phyloP scores from a whole-genome alignment of 2,888 invertebrate genomes.

The Listrodromus nycthemerus region DNA sequence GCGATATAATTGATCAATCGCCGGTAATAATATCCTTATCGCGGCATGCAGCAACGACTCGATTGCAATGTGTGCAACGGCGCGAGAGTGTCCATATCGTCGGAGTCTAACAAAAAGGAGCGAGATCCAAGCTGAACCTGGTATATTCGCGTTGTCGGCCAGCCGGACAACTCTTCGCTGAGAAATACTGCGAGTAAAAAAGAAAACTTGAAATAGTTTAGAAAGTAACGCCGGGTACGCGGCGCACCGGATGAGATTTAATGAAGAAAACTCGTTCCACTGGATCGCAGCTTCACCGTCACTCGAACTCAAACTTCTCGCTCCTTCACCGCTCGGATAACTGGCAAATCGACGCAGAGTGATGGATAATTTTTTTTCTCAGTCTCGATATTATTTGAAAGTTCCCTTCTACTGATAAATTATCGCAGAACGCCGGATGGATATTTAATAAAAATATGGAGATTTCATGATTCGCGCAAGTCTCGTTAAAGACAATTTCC shows the following conservation, averaged over 20 bases:
- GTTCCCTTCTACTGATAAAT: conserved; percentile 9
- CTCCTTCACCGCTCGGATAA: neutral
- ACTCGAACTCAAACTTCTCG: conserved; percentile 12
- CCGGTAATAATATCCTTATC: conserved; percentile 23
- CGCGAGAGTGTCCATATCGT: neutral
- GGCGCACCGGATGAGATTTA: conserved; percentile 47
- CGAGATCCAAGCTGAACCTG: conserved; percentile 18
- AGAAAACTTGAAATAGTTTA: conserved; percentile 51
- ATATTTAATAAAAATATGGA: conserved; percentile 3
- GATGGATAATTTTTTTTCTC: neutral
- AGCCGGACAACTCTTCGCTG: conserved; percentile 23
- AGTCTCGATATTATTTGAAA: conserved; percentile 6
- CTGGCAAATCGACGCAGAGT: neutral
- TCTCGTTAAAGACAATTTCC: neutral
- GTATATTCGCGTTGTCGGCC: conserved; percentile 27
- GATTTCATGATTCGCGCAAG: neutral
- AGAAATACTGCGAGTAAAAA: conserved; percentile 24
- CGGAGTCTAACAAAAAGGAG: conserved; percentile 17
- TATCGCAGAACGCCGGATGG: neutral
- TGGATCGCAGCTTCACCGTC: conserved; percentile 43
- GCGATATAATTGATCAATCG: conserved; percentile 14
- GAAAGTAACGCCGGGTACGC: conserved; percentile 53
- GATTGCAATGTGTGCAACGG: neutral
- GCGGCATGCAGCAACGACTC: neutral
- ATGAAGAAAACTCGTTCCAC: conserved; percentile 56